Percentiles rank a stretch among this genome's conserved stretches.
phyloP scores from a whole-genome alignment of 2,113 vertebrate species.

The Halichoeres trimaculatus region DNA sequence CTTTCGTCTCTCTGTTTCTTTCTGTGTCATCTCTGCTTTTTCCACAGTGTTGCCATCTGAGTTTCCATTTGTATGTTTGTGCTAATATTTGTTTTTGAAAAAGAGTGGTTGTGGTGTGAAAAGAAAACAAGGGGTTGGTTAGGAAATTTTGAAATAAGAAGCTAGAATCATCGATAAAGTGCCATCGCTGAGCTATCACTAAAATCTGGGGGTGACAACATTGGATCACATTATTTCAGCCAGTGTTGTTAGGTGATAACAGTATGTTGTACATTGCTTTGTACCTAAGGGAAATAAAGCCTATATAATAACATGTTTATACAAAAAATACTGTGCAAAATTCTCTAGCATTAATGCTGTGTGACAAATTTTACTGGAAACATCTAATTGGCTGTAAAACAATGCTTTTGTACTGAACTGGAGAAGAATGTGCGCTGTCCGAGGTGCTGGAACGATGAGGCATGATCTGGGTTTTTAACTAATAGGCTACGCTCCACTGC shows the following conservation, averaged over 20 bases:
- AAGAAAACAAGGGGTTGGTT: constrained; percentile 8
- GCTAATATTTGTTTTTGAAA: constrained; percentile 9
- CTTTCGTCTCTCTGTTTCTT: constrained; percentile 59
- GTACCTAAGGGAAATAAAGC: too few species aligned
- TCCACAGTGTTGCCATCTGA: constrained; percentile 31
- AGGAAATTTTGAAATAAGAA: constrained; percentile 8
- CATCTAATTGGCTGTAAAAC: too few species aligned
- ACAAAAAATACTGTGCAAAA: not conserved
- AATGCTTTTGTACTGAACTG: not conserved
- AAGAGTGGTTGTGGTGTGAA: constrained; percentile 23
- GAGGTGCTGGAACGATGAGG: constrained; percentile 11
- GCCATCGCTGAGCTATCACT: not conserved
- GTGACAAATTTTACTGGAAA: not conserved
- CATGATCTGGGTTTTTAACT: not conserved
- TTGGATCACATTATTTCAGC: too few species aligned
- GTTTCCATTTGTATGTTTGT: constrained; percentile 17
- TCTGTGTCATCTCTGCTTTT: constrained; percentile 17
- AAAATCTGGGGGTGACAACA: too few species aligned
- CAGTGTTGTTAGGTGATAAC: not conserved
- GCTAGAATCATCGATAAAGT: constrained; percentile 5
- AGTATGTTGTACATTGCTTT: not conserved
- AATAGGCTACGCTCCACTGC: too few species aligned
- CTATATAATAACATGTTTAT: not conserved
- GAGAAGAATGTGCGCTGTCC: constrained; percentile 4
- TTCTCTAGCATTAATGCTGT: not conserved